Evolutionary conservation across 1,140 invertebrate species (phyloP).

Genomic region (Caenorhabditis remanei): DNA sequence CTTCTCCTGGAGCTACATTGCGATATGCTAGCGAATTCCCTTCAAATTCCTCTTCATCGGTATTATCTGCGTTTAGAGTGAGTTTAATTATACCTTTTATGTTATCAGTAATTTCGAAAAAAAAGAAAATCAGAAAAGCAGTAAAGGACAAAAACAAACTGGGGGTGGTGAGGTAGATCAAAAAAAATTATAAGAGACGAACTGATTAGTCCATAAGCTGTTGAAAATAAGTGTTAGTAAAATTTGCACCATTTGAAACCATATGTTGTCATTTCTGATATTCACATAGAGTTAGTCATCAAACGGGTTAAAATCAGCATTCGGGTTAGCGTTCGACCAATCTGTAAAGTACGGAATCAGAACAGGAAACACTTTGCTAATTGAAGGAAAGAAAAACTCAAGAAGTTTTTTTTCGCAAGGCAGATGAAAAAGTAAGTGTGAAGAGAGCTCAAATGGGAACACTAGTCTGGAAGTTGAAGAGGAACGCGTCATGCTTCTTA

Average conservation of each 20-base stretch:
- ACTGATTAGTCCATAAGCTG: no score
- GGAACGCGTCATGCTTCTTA: neutral
- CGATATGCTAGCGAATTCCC: slow-evolving; percentile 69
- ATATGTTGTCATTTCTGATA: neutral
- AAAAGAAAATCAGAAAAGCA: neutral
- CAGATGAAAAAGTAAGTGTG: neutral
- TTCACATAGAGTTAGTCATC: neutral
- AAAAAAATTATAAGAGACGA: neutral
- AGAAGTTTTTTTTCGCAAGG: neutral
- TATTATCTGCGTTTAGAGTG: slow-evolving; percentile 61
- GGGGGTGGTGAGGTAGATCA: slow-evolving; percentile 4
- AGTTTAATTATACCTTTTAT: slow-evolving; percentile 17
- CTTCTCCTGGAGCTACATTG: slow-evolving; percentile 69
- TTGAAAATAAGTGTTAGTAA: no score
- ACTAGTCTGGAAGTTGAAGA: neutral
- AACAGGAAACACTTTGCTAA: neutral
- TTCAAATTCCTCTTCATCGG: slow-evolving; percentile 59
- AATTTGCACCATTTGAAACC: no score
- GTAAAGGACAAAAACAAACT: neutral
- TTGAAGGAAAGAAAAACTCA: neutral
- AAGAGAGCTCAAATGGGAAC: slow-evolving; percentile 13
- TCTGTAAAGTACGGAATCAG: slow-evolving; percentile 21
- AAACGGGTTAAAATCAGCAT: slow-evolving; percentile 47
- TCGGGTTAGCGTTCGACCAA: slow-evolving; percentile 43
- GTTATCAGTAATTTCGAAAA: neutral